Percentiles rank a stretch among this genome's conserved stretches.
Evolutionary conservation across 1,140 invertebrate genomes (phyloP).

Genomic region (Drosophila persimilis): DNA sequence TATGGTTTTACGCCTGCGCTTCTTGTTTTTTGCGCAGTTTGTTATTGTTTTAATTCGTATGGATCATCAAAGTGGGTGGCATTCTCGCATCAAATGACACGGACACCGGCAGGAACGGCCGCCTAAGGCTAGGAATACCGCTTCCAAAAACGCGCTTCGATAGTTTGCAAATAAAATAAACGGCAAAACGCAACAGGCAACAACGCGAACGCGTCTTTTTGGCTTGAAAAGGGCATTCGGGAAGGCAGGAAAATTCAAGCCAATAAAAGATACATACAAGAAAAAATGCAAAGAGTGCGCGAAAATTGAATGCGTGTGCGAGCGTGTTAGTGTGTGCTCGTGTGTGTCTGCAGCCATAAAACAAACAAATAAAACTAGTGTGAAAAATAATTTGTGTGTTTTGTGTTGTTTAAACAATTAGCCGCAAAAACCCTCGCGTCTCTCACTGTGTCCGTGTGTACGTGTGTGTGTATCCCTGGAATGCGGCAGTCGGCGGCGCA

Average conservation of each 20-base stretch:
- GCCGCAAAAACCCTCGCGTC: constrained; percentile 45
- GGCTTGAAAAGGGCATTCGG: constrained; percentile 63
- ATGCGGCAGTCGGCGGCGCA: constrained; percentile 61
- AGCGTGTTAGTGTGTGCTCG: constrained; percentile 18
- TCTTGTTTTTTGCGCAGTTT: constrained; percentile 19
- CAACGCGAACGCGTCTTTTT: constrained; percentile 32
- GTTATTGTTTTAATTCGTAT: constrained; percentile 7
- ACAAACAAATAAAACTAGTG: constrained; percentile 65
- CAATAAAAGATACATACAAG: constrained; percentile 80
- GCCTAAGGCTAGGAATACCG: constrained; percentile 3
- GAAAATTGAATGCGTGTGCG: constrained; percentile 56
- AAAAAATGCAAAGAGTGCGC: constrained; percentile 65
- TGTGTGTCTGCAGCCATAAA: constrained; percentile 25
- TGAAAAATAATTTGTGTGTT: constrained; percentile 46
- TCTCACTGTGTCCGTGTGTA: constrained; percentile 12
- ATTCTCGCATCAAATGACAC: constrained; percentile 20
- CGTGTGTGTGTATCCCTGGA: constrained; percentile 54
- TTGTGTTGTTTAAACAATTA: constrained; percentile 68
- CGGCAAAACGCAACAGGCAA: constrained; percentile 6
- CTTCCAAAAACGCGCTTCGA: constrained; percentile 1
- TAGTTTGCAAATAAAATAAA: constrained; percentile 20
- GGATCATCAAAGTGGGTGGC: constrained; percentile 4
- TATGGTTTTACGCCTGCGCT: constrained; percentile 8
- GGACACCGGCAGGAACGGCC: constrained; percentile 12
- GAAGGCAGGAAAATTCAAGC: constrained; percentile 65